Evolutionary conservation across 2,797 vertebrate genomes (phyloP), one percentile per base, ranked within the genome.

Genomic region (Karalla daura): DNA sequence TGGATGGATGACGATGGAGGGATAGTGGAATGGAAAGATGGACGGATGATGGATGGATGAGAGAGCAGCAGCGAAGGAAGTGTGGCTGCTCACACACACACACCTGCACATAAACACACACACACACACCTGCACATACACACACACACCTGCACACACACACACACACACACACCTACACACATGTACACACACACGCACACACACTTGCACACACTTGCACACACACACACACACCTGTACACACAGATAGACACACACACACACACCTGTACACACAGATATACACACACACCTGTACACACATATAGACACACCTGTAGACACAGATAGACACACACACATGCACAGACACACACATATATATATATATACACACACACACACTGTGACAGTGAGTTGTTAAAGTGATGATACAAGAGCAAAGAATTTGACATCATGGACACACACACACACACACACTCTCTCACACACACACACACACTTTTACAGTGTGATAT

Each of bases 311-410:
- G 8, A 32, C 30, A 8, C 30, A 32, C 4, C 30, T 11, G 9
- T 7, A 11, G 6, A 11, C 20, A 0, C 6, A 28, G n/a, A 41
- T 27, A 70, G 60, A 41, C 37, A 18, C 24, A n/a, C n/a, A n/a
- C 14, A 14, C 2, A 11, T 8, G 46, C 5, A 55, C 18, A 7
- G 17, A 52, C 1, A 3, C 35, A 56, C 44, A 33, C 30, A 28
- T 41, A 40, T 21, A 37, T 37, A 43, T 7, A 56, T 25, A 17
- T 33, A 36, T 30, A 25, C 70, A n/a, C 17, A 71, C 11, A 54
- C 27, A 8, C 27, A 41, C 2, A 1, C 35, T n/a, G n/a, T n/a
- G n/a, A n/a, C n/a, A 35, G 46, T 7, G 27, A n/a, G 4, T 27
- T 8, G 17, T 43, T 20, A 40, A 51, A 51, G 3, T 35, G 5